These are phyloP conservation scores for Telenomus remus DNA, from an alignment of 1,140 invertebrate species.

Conservation along the genomic window DNA sequence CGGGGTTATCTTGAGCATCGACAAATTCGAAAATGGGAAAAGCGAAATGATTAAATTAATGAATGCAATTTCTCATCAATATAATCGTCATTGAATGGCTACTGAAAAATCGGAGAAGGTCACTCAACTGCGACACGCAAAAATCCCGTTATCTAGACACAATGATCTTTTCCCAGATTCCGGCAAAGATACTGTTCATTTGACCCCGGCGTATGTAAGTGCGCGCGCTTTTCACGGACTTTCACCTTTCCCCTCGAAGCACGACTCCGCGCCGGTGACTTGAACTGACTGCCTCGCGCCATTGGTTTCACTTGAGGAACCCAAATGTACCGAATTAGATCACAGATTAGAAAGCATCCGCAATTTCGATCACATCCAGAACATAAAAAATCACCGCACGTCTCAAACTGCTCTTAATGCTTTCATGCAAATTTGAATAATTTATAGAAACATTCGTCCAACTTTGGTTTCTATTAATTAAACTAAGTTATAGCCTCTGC, in stretches of 20 bases:
- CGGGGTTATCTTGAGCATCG: constrained; percentile 3
- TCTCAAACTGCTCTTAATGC: no score
- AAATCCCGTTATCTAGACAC: constrained; percentile 48
- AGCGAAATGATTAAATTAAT: constrained; percentile 34
- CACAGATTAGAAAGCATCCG: constrained; percentile 43
- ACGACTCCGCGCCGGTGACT: constrained; percentile 65
- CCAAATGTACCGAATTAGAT: constrained; percentile 26
- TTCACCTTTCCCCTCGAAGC: constrained; percentile 73
- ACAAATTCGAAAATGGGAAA: constrained; percentile 39
- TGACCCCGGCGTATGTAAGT: constrained; percentile 46
- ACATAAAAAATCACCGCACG: constrained; percentile 21
- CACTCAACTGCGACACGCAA: constrained; percentile 25
- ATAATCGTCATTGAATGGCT: constrained; percentile 18
- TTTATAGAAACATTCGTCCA: no score
- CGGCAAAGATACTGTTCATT: constrained; percentile 43
- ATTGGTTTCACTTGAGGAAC: constrained; percentile 38
- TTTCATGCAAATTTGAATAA: no score
- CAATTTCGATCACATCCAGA: constrained; percentile 25
- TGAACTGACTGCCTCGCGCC: constrained; percentile 10
- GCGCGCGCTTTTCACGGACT: constrained; percentile 62
- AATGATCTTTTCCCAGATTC: constrained; percentile 54
- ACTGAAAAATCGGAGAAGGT: constrained; percentile 37
- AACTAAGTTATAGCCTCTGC: no score
- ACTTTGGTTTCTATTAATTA: no score
- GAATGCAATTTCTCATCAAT: constrained; percentile 50